A percentile compares a stretch with the other conserved stretches of the same genome.
phyloP scores from a whole-genome alignment of 2,888 invertebrate genomes.

The Lasioglossum oenotherae region DNA sequence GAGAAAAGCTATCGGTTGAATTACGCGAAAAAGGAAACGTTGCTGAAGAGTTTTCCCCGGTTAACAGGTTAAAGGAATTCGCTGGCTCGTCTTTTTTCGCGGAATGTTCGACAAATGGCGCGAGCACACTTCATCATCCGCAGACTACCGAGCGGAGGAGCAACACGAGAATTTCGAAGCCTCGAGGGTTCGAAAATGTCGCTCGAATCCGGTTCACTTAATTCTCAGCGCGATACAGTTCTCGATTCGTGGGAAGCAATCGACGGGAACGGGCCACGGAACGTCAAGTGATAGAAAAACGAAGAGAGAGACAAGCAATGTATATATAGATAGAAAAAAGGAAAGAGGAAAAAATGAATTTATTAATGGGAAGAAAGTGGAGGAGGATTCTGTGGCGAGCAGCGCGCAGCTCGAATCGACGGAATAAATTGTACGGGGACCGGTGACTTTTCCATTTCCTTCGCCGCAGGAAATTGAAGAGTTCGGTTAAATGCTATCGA shows the following conservation, averaged over 20 bases:
- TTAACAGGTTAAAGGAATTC: background rate
- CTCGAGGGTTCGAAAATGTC: background rate
- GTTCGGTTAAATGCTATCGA: constrained; percentile 60
- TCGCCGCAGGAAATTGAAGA: constrained; percentile 72
- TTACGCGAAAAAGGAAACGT: background rate
- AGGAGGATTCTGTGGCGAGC: constrained; percentile 50
- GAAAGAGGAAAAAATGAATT: constrained; percentile 20
- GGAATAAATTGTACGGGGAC: constrained; percentile 71
- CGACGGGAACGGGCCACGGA: background rate
- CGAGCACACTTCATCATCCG: background rate
- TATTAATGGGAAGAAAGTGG: constrained; percentile 31
- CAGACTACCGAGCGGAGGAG: background rate
- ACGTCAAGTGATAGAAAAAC: background rate
- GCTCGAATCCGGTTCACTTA: background rate
- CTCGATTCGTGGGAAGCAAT: constrained; percentile 14
- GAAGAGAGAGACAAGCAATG: background rate
- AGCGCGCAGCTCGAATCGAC: constrained; percentile 61
- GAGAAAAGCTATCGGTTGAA: background rate
- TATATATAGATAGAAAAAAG: constrained; percentile 3
- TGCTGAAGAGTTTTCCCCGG: background rate
- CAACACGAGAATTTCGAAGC: background rate
- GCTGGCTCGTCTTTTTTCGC: background rate
- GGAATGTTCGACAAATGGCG: background rate
- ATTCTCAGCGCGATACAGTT: background rate
- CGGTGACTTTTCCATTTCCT: constrained; percentile 76